Evolutionary conservation across 2,797 vertebrate species (phyloP).

Genomic region (Chromis chromis): DNA sequence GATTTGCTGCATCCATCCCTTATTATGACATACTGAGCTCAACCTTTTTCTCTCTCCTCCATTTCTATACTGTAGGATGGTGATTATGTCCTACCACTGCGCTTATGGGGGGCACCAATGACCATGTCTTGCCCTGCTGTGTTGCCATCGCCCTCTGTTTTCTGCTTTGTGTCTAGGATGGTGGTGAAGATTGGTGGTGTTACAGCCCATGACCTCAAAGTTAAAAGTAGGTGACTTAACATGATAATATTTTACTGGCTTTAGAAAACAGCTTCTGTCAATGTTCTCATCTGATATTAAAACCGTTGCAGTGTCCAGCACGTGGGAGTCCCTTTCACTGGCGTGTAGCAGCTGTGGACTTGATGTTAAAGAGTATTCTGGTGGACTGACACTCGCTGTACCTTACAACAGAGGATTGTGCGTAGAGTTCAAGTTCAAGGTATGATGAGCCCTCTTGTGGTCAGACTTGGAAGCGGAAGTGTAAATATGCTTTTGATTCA

Average conservation of each 20-base stretch:
- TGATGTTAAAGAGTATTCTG: constrained; percentile 23
- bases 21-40: no score
- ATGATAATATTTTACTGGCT: not conserved
- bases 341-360: constrained; percentile 37
- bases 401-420: constrained; percentile 41
- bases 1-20: not conserved
- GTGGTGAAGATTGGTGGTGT: constrained; percentile 37
- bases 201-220: constrained; percentile 24
- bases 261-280: not conserved
- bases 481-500: constrained; percentile 1
- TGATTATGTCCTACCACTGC: constrained; percentile 52
- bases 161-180: constrained; percentile 53
- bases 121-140: constrained; percentile 52
- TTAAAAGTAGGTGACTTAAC: constrained; percentile 42
- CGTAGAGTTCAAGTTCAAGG: constrained; percentile 24
- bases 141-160: constrained; percentile 26
- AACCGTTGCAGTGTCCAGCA: constrained; percentile 43
- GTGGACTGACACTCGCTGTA: constrained; percentile 40
- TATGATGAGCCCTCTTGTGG: constrained; percentile 50
- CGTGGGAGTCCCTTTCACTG: constrained; percentile 36
- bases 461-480: constrained; percentile 12
- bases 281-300: not conserved
- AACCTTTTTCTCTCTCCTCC: no score
- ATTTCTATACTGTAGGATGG: constrained; percentile 32
- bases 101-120: constrained; percentile 51